Evolutionary conservation across 2,797 vertebrate species (phyloP).

Genomic region (Gambusia yucatana): DNA sequence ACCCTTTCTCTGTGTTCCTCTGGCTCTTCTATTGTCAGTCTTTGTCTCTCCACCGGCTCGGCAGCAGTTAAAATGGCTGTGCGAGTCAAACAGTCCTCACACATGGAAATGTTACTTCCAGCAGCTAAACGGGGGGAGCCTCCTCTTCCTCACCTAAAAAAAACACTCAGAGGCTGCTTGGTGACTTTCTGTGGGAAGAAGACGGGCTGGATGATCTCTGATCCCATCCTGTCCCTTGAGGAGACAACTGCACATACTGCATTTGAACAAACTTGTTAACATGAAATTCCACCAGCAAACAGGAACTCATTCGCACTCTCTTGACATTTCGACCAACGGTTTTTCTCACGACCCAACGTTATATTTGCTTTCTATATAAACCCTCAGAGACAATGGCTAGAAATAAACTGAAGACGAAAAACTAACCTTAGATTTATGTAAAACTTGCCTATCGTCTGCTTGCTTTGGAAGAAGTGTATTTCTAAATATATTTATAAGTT

Average conservation of each 20-base stretch:
- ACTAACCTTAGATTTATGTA: neutral
- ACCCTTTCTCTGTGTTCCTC: conserved; percentile 16
- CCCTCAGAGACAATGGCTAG: neutral
- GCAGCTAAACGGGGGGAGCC: neutral
- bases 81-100: conserved; percentile 21
- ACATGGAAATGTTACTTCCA: conserved; percentile 52
- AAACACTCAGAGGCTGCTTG: conserved; percentile 6
- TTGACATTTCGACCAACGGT: conserved; percentile 20
- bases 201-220: conserved; percentile 36
- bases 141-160: conserved; percentile 1
- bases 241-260: conserved; percentile 10
- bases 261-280: conserved; percentile 42
- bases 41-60: conserved; percentile 23
- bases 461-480: conserved; percentile 1
- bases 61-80: neutral
- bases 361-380: neutral
- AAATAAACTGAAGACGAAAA: neutral
- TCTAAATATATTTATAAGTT: neutral
- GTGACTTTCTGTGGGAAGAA: conserved; percentile 64
- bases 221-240: conserved; percentile 26
- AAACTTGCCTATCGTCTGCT: conserved; percentile 2
- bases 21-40: conserved; percentile 28
- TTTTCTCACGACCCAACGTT: conserved; percentile 33
- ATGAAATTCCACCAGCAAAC: conserved; percentile 26
- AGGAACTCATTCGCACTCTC: conserved; percentile 2